Base-by-base conservation (phyloP, 1,140 invertebrate species). In the Drosophila persimilis region DNA sequence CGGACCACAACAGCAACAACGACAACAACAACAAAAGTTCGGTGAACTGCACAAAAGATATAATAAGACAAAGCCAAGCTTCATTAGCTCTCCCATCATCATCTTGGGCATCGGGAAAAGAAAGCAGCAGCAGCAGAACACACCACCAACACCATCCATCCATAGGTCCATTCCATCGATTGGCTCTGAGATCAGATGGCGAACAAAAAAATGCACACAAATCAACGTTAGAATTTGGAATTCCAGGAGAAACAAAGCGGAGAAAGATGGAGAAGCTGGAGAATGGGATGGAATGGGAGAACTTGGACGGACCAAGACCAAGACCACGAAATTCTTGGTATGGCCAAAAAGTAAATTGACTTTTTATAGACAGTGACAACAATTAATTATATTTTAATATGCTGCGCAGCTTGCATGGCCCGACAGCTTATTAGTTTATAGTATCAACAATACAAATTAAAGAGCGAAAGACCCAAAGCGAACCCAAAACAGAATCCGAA, bases 331-430 rank as follows among this genome's bases (percentile, higher is more conserved):
- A 85, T 74, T 85, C 72, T 77, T 51, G 69, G 77, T 69, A 66
- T 55, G 48, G 46, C 29, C 29, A 44, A 67, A 44, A 63, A 69
- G 79, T 77, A 88, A 86, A 86, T 86, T 80, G 81, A 88, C 83
- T 88, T 86, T 86, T 88, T 70, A 86, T 86, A 88, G 83, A 88
- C 83, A 81, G 81, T 86, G 81, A 88, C 77, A 86, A 88, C 83
- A 88, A 86, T 86, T 88, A 86, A 86, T 86, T 86, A 86, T 86
- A 79, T 88, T 83, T 86, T 88, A 88, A 86, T 86, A 88, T 88
- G 83, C 79, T 65, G 71, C 70, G 69, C 69, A 73, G 52, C 81
- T 64, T 62, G 65, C 41, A 39, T 13, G 35, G 11, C 35, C 53
- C 65, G 56, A 73, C 69, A 76, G 81, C 81, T 86, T 88, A 89